Base-by-base conservation (phyloP, 1,140 invertebrate genomes). In the Acromyrmex echinatior region DNA sequence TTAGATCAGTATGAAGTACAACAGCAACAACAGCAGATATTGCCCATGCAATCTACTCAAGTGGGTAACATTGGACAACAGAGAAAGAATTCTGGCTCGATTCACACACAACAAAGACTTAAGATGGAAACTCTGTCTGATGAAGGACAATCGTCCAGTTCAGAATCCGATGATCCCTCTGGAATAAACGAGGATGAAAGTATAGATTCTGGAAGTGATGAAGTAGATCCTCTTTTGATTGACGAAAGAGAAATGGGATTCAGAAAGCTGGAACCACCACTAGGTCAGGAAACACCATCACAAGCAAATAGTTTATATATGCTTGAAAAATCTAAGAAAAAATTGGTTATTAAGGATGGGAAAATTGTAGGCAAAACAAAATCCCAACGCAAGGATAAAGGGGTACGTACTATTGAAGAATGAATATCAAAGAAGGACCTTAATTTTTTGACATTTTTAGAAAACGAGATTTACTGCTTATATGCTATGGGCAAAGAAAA, bases 401-500 rank as follows among this genome's bases (percentile, higher is more conserved):
- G 97, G 85, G 96, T 96, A 95, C 86, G 95, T 95, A 89, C 35
- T 77, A 60, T 84, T 60, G 53, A 82, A 58, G 35, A 39, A n/a
- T 10, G 49, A 88, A 51, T 88, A 71, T 18, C 49, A 86, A 86
- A 81, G 62, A 68, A 85, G 87, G 63, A 76, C 80, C 73, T 88
- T 74, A 88, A 78, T 87, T 56, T 73, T 76, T 77, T 89, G 68
- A 86, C 87, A 80, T 91, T 93, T 95, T 91, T 92, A 97, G 97
- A 97, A 97, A 95, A 96, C 97, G 7, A 96, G 97, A 86, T 97
- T 98, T 82, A 98, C 98, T 3, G 98, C 98, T 1, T 99, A 99
- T 94, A 98, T 98, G 97, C 95, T 99, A 90, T 99, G 98, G 98
- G 97, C 98, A 6, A 97, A 98, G 92, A 97, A 98, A 92, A 96